phyloP scores from a whole-genome alignment of 2,888 invertebrate species.

The Tenthredo distinguenda region DNA sequence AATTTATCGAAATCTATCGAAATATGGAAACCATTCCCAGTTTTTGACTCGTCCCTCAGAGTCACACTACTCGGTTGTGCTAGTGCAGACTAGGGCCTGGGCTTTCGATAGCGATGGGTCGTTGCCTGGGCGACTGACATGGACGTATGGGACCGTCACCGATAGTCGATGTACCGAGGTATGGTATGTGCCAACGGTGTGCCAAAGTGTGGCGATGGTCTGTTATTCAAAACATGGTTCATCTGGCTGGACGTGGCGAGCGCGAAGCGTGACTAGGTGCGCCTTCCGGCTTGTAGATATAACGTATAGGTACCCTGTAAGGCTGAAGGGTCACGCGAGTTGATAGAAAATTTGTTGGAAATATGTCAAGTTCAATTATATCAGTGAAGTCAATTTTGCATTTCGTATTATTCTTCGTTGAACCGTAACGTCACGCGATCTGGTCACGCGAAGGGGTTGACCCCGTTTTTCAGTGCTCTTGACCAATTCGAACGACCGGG shows the following conservation, averaged over 20 bases:
- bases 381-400: slow-evolving; percentile 14
- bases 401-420: slow-evolving; percentile 15
- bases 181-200: neutral
- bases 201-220: neutral
- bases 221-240: slow-evolving; percentile 19
- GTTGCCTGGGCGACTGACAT: slow-evolving; percentile 16
- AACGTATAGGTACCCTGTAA: neutral
- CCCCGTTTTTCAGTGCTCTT: slow-evolving; percentile 23
- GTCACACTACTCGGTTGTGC: neutral
- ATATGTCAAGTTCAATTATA: slow-evolving; percentile 33
- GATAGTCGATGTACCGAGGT: neutral
- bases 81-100: neutral
- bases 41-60: neutral
- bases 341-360: slow-evolving; percentile 38
- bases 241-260: neutral
- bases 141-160: neutral
- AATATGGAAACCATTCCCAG: neutral
- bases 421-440: slow-evolving; percentile 23
- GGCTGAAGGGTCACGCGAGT: slow-evolving; percentile 12
- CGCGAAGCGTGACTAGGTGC: slow-evolving; percentile 21
- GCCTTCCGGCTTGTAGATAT: neutral
- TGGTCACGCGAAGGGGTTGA: slow-evolving; percentile 27
- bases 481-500: neutral
- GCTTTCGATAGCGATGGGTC: neutral
- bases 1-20: neutral